Conservation (phyloP, 2,888 invertebrate species). For the Aspidapion aeneum region DNA sequence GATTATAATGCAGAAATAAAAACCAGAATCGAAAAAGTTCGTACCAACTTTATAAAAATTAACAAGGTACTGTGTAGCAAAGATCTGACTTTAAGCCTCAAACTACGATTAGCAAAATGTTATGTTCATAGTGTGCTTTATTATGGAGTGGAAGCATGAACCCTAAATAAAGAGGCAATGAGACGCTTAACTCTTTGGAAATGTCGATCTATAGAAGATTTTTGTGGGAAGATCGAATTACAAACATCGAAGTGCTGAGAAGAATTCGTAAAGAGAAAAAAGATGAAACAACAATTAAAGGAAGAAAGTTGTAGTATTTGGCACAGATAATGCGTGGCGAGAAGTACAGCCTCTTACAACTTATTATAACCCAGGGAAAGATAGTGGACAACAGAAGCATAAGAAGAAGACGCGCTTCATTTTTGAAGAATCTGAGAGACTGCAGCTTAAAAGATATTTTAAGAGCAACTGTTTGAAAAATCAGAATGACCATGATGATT, state of each 20-base stretch:
- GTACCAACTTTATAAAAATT: background rate
- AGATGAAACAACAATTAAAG: background rate
- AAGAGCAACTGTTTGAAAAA: background rate
- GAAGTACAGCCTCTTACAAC: background rate
- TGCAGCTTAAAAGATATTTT: background rate
- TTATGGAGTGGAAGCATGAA: conserved; percentile 1
- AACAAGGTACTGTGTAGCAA: background rate
- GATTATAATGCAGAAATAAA: background rate
- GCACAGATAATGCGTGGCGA: background rate
- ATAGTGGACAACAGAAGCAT: background rate
- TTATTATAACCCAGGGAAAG: background rate
- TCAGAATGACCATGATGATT: conserved; percentile 1
- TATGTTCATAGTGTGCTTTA: background rate
- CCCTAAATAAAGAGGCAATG: background rate
- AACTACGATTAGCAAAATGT: background rate
- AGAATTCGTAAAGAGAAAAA: background rate
- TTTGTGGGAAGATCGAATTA: background rate
- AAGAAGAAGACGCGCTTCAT: conserved; percentile 1
- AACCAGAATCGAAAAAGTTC: background rate
- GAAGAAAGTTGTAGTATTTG: background rate
- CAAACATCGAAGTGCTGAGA: background rate
- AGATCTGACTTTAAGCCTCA: too few relatives aligned
- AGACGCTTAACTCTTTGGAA: background rate
- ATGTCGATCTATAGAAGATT: background rate
- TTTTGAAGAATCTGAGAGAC: background rate